These are phyloP conservation scores for Lucinisca nassula DNA, from an alignment of 2,888 invertebrate genomes.

Conservation along the genomic window DNA sequence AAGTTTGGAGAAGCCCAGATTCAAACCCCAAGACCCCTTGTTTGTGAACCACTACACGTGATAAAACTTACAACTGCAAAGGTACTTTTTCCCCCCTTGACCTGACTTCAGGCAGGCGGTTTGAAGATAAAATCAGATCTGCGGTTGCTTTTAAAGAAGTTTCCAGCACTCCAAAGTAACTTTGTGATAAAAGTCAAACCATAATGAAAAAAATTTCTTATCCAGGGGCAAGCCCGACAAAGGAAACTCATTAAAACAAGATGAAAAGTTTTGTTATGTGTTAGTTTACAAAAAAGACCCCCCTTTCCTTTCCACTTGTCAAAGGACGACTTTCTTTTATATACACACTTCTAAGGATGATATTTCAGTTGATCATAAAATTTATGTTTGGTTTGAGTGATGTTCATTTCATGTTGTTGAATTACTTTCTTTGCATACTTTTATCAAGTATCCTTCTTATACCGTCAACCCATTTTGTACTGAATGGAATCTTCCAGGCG, in stretches of 20 bases:
- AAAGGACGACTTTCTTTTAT: slow-evolving; percentile 9
- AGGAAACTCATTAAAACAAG: background rate
- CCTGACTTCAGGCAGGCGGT: too few relatives aligned
- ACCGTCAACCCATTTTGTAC: too few relatives aligned
- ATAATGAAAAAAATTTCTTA: background rate
- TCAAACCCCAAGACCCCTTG: too few relatives aligned
- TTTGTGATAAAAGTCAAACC: background rate
- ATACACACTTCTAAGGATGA: slow-evolving; percentile 13
- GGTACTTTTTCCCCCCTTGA: too few relatives aligned
- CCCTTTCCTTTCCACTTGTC: background rate
- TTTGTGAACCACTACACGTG: too few relatives aligned
- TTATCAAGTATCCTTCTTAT: too few relatives aligned
- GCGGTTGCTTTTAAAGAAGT: background rate
- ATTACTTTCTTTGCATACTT: background rate
- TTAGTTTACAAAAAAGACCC: background rate
- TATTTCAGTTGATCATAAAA: slow-evolving; percentile 3
- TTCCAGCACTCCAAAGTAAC: background rate
- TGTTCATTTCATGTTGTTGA: background rate
- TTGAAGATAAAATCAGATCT: background rate
- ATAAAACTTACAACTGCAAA: too few relatives aligned
- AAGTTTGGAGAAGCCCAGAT: too few relatives aligned
- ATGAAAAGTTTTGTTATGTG: slow-evolving; percentile 15
- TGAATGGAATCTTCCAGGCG: too few relatives aligned
- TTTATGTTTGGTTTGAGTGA: background rate
- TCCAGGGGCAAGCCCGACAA: slow-evolving; percentile 2